A percentile compares a stretch with the other conserved stretches of the same genome.
Evolutionary conservation across 92 coral and sea anemone species (phyloP).

Genomic region (Actinernus sp.): DNA sequence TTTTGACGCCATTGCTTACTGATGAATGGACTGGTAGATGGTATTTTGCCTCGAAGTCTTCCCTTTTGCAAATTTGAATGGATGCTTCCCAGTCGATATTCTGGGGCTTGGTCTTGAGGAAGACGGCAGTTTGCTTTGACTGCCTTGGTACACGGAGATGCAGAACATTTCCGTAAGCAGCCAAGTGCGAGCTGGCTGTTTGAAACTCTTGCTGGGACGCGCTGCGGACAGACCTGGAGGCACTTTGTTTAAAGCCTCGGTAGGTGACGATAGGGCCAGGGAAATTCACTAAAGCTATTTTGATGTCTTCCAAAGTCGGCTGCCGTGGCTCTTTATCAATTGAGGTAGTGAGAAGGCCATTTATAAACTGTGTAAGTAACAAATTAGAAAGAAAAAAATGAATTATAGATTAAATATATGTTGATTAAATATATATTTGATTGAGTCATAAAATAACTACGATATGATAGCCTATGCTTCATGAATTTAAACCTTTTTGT

Average conservation of each 20-base stretch:
- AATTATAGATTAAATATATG: too few species aligned
- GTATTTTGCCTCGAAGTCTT: constrained; percentile 18
- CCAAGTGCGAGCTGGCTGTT: constrained; percentile 5
- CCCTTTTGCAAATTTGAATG: constrained; percentile 23
- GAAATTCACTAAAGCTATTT: constrained; percentile 12
- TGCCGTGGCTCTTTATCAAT: constrained; percentile 37
- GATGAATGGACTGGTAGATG: constrained; percentile 19
- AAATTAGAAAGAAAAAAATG: too few species aligned
- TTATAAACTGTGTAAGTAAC: constrained; percentile 25
- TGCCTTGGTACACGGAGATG: constrained; percentile 25
- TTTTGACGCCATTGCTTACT: constrained; percentile 11
- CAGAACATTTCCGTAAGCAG: constrained; percentile 5
- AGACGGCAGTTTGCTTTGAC: constrained; percentile 19
- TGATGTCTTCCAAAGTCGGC: constrained; percentile 28
- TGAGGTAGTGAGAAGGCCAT: constrained; percentile 9
- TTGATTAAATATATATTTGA: too few species aligned
- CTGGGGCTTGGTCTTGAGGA: constrained; percentile 8
- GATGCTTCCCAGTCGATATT: constrained; percentile 23
- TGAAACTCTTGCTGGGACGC: constrained; percentile 22
- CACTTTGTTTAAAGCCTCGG: constrained; percentile 25
- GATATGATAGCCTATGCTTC: too few species aligned
- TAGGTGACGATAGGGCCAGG: constrained; percentile 45
- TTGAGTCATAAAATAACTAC: too few species aligned
- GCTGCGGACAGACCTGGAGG: constrained; percentile 2
- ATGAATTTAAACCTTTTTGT: too few species aligned